Conservation (phyloP, 1,140 invertebrate genomes). For the Cydia amplana region DNA sequence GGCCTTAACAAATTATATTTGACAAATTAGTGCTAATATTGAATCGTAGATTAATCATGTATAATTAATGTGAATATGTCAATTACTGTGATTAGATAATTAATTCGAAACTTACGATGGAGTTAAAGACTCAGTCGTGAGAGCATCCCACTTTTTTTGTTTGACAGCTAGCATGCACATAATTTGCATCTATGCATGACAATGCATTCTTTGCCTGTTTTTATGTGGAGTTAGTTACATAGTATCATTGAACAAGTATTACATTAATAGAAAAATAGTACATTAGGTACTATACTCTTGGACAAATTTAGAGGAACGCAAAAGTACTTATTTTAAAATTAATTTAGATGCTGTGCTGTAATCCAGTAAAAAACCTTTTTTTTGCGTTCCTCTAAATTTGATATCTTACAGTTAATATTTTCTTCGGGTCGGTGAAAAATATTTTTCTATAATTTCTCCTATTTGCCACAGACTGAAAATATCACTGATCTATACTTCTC, state of each 20-base stretch:
- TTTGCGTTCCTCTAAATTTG: no score
- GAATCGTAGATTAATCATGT: neutral
- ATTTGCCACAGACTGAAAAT: no score
- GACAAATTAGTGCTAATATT: neutral
- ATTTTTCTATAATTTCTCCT: no score
- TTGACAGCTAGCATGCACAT: neutral
- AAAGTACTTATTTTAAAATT: no score
- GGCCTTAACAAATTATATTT: neutral
- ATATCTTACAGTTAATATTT: no score
- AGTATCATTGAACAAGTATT: no score
- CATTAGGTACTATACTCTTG: no score
- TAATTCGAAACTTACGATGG: neutral
- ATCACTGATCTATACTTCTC: neutral
- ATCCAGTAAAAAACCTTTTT: no score
- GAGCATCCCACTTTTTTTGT: neutral
- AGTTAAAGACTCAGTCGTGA: neutral
- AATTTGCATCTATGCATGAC: slow-evolving; percentile 1
- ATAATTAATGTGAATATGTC: neutral
- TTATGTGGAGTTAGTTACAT: neutral
- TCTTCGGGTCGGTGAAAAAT: no score
- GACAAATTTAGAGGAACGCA: no score
- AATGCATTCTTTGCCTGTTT: neutral
- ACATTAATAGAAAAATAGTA: no score
- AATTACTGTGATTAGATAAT: neutral
- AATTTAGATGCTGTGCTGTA: no score